Base-by-base conservation (phyloP, 2,113 vertebrate species). In the Oxyura jamaicensis region DNA sequence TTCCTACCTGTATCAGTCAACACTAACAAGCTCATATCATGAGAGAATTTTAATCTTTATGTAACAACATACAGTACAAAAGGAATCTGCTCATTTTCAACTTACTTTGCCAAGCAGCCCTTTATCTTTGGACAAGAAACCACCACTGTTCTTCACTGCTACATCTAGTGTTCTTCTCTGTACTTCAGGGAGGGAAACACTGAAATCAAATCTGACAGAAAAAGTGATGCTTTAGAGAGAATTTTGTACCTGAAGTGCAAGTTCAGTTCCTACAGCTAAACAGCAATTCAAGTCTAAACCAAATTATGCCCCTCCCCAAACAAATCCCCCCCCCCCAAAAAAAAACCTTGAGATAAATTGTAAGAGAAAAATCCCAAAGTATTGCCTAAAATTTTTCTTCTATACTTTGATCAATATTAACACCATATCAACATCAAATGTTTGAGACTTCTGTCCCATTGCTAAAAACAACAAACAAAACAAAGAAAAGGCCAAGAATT, bases 41-140 rank as follows among this genome's bases (percentile, higher is more conserved):
- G 69, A n/a, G 28, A 85, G 13, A 25, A 48, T 50, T 91, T 93
- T 68, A 69, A 16, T 56, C 50, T 68, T 69, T 56, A 10, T 14
- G 33, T 28, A 58, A 11, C 6, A 56, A 53, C 18, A 22, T 29
- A 19, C 50, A 68, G 5, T 23, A 67, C 71, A 52, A 66, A n/a
- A 29, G 69, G 28, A 73, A 58, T 65, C 69, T 83, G 42, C 33
- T 76, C 77, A 11, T 84, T 52, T 20, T 60, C 52, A 71, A 95
- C 97, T 96, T 94, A 99, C 99, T 98, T 99, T 99, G 97, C 99
- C 99, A 85, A 99, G 99, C 55, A 99, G 98, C 60, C 99, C 99
- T 97, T 99, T 99, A 97, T 99, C 98, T 98, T 99, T 99, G 96
- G 99, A 99, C 90, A 99, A 96, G 96, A 99, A 98, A 59, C 99